These are phyloP conservation scores for Germaria angustata DNA, from an alignment of 2,888 invertebrate species.

Conservation along the genomic window DNA sequence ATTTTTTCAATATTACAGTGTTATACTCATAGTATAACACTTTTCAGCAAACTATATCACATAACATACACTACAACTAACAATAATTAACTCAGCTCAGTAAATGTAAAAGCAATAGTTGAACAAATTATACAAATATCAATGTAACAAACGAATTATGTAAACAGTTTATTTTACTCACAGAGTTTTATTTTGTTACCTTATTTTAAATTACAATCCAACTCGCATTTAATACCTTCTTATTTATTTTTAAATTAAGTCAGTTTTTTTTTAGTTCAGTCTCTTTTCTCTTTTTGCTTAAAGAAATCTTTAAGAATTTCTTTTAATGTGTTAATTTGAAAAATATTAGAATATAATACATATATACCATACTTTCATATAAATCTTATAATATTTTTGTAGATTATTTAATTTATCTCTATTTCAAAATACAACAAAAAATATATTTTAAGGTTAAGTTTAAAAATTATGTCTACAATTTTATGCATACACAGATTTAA, in stretches of 20 bases:
- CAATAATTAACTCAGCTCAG: constrained; percentile 20
- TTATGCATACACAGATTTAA: not conserved
- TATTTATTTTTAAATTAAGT: not conserved
- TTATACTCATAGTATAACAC: constrained; percentile 58
- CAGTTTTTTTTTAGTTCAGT: too few relatives aligned
- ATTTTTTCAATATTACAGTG: constrained; percentile 56
- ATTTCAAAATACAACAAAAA: not conserved
- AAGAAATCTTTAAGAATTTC: constrained; percentile 42
- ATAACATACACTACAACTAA: constrained; percentile 25
- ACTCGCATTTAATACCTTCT: constrained; percentile 25
- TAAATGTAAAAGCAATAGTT: constrained; percentile 52
- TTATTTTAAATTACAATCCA: constrained; percentile 16
- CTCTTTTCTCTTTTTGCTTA: not conserved
- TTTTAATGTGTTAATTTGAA: constrained; percentile 51
- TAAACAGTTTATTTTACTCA: constrained; percentile 30
- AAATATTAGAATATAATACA: constrained; percentile 15
- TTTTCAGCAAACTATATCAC: constrained; percentile 33
- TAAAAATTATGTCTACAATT: constrained; percentile 22
- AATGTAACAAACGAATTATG: not conserved
- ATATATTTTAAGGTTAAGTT: constrained; percentile 15
- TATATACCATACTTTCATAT: constrained; percentile 8
- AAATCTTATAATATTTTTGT: too few relatives aligned
- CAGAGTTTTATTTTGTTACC: constrained; percentile 35
- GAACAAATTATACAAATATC: constrained; percentile 20
- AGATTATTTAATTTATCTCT: not conserved